Evolutionary conservation across 2,888 invertebrate genomes (phyloP), one percentile per base, ranked within the genome.

Genomic region (Cheilosia variabilis): DNA sequence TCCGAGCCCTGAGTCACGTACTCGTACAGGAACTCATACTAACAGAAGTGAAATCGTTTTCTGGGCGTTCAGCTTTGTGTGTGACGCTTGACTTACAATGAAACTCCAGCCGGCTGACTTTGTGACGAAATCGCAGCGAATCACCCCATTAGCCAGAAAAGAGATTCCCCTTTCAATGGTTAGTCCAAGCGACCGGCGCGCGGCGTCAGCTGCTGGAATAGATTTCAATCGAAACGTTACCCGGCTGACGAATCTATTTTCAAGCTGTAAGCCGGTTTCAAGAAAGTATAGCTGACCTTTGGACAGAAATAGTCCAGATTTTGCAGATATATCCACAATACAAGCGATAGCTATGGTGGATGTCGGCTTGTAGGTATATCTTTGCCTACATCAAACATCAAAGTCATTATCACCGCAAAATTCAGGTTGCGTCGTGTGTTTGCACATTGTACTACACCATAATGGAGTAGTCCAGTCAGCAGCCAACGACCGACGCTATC

Each of bases 281-380:
- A 37, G n/a, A 34, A 10, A 72, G 17, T 5, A 27, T 47, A 22
- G 41, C 31, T 82, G 68, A 78, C 72, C 78, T 83, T 78, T 78
- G 73, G n/a, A 52, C 43, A 47, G 37, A 45, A 34, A 34, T 52
- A 43, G 22, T 77, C 19, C 41, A 47, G 24, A 65, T 65, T 76
- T 31, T 27, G 58, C 58, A 76, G 50, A 45, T 47, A 55, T 57
- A 41, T 24, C 24, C 15, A 24, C 52, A 22, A 43, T 37, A n/a
- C n/a, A 58, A 41, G 37, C 27, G 50, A 7, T 50, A 15, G 1
- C 15, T 57, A 27, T 41, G 65, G 31, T 50, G 58, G 41, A 50
- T 60, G 50, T 31, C 41, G 50, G 55, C 34, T 57, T 45, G 55
- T 31, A 22, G 5, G 19, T 13, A 9, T 31, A 31, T 31, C 31